A percentile compares a stretch with the other conserved stretches of the same genome.
Evolutionary conservation across 2,113 vertebrate genomes (phyloP).

Genomic region (Oreotrochilus melanogaster): DNA sequence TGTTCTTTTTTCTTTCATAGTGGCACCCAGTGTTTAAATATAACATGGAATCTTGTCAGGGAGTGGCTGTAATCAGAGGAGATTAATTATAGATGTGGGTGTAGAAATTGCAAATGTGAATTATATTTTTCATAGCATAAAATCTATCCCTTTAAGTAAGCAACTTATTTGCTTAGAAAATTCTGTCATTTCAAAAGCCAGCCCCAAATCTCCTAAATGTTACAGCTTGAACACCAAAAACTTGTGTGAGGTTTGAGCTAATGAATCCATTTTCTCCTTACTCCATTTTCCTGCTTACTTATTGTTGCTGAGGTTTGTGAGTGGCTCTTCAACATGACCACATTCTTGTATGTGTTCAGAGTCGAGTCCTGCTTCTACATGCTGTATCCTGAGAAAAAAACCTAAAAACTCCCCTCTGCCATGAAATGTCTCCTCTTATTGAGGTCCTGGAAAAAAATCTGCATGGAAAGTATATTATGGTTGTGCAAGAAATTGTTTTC

Average conservation of each 20-base stretch:
- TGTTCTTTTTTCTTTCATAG: conserved; percentile 31
- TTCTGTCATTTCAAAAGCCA: conserved; percentile 2
- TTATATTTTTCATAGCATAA: conserved; percentile 33
- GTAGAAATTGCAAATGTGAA: conserved; percentile 54
- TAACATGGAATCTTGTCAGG: conserved; percentile 42
- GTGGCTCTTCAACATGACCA: accelerated
- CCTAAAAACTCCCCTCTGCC: neutral
- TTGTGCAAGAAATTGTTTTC: neutral
- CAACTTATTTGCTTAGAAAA: conserved; percentile 14
- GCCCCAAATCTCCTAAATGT: neutral
- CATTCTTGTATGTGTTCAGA: neutral
- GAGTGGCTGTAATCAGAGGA: conserved; percentile 56
- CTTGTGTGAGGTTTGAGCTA: neutral
- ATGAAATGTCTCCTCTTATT: neutral
- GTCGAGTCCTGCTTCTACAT: neutral
- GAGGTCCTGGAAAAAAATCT: neutral
- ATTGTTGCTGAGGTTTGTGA: neutral
- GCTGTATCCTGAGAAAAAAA: neutral
- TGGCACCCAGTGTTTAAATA: conserved; percentile 50
- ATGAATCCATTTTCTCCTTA: neutral
- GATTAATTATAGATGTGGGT: conserved; percentile 58
- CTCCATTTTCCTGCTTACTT: neutral
- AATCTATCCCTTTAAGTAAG: conserved; percentile 31
- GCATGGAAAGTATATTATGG: neutral
- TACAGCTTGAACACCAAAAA: neutral